These are phyloP conservation scores for Silvanus unidentatus DNA, from an alignment of 2,888 invertebrate genomes.

Conservation along the genomic window DNA sequence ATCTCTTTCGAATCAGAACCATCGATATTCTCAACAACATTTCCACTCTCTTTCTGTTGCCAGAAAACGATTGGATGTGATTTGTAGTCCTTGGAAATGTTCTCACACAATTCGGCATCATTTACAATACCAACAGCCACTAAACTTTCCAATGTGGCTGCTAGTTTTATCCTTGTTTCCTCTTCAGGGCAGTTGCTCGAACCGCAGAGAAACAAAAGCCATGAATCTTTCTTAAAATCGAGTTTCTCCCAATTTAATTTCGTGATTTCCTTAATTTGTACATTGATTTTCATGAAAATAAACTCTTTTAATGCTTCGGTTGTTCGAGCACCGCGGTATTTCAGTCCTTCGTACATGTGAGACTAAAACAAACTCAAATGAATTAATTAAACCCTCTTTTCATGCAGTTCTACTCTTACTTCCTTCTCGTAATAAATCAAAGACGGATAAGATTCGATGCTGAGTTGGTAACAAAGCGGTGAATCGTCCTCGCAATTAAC, in stretches of 20 bases:
- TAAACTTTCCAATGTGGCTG: constrained; percentile 61
- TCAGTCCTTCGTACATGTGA: constrained; percentile 52
- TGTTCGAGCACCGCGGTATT: constrained; percentile 56
- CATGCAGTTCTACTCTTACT: constrained; percentile 24
- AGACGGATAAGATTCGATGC: constrained; percentile 70
- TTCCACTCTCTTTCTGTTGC: constrained; percentile 29
- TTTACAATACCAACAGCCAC: constrained; percentile 49
- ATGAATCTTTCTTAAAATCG: constrained; percentile 40
- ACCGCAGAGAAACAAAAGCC: constrained; percentile 56
- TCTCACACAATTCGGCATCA: constrained; percentile 46
- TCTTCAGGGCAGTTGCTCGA: constrained; percentile 53
- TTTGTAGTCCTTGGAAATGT: constrained; percentile 40
- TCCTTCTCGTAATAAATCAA: constrained; percentile 59
- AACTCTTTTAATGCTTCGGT: constrained; percentile 57
- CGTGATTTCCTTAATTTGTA: constrained; percentile 43
- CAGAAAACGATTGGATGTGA: constrained; percentile 37
- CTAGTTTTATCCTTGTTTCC: constrained; percentile 58
- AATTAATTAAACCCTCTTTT: neutral
- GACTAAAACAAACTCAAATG: constrained; percentile 42
- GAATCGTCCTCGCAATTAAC: constrained; percentile 86
- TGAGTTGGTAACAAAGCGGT: constrained; percentile 67
- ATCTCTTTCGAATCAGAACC: constrained; percentile 52
- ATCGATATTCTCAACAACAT: constrained; percentile 26
- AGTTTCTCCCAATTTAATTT: constrained; percentile 41
- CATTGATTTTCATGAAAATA: constrained; percentile 55